Conservation (phyloP, 2,113 vertebrate species). For the Lanius collurio region DNA sequence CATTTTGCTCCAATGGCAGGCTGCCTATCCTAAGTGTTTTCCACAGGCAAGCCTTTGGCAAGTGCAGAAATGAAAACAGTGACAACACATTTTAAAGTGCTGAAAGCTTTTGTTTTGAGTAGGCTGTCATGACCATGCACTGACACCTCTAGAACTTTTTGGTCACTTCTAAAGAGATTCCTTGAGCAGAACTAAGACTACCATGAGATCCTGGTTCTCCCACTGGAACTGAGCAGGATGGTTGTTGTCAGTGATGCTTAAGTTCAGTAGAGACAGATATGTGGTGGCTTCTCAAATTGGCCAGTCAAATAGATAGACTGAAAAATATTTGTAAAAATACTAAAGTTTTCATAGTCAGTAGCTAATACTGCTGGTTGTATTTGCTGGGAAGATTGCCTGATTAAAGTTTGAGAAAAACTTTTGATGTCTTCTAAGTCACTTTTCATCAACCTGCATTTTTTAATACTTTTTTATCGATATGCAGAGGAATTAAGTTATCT, state of each 20-base stretch:
- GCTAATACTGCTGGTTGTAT: background rate
- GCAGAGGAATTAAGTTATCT: background rate
- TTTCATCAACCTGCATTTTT: background rate
- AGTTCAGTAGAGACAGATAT: background rate
- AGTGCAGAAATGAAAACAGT: background rate
- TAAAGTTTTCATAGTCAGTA: background rate
- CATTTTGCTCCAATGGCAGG: background rate
- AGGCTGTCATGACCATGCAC: background rate
- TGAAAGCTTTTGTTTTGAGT: conserved; percentile 25
- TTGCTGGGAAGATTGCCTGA: background rate
- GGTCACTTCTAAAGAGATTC: conserved; percentile 10
- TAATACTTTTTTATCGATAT: background rate
- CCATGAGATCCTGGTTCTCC: background rate
- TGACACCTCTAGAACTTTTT: conserved; percentile 8
- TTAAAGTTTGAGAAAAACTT: background rate
- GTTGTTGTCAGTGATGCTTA: background rate
- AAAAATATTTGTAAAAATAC: background rate
- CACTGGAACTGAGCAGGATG: background rate
- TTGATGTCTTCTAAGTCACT: background rate
- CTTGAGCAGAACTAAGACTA: conserved; percentile 1
- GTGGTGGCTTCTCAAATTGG: background rate
- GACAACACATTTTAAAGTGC: background rate
- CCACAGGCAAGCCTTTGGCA: background rate
- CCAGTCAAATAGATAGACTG: background rate
- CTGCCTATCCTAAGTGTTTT: conserved; percentile 1